Evolutionary conservation across 2,113 vertebrate genomes (phyloP).

Genomic region (Bombycilla garrulus): DNA sequence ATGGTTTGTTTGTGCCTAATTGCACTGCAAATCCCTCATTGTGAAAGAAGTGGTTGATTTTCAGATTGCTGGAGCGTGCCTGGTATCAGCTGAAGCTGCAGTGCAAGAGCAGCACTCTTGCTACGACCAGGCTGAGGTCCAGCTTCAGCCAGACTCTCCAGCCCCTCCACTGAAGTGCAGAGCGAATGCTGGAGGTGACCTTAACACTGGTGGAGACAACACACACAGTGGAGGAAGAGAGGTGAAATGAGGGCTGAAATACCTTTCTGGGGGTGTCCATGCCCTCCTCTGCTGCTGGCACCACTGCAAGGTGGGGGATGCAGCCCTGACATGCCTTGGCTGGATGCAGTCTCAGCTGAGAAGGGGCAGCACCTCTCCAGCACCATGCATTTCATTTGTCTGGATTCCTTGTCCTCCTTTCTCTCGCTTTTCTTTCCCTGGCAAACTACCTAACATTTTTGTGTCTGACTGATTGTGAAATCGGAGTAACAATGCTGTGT

Average conservation of each 20-base stretch:
- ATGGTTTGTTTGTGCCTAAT: not conserved
- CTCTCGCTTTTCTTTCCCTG: not conserved
- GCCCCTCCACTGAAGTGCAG: not conserved
- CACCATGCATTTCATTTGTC: not conserved
- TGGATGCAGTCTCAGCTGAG: not conserved
- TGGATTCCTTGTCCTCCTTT: not conserved
- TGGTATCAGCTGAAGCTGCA: not conserved
- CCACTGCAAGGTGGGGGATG: not conserved
- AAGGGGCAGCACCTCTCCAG: not conserved
- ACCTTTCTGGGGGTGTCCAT: not conserved
- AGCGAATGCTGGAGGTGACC: not conserved
- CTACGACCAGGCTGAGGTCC: not conserved
- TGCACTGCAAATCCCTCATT: not conserved
- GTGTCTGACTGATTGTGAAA: constrained; percentile 45
- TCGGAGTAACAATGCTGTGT: not conserved
- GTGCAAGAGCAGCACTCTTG: not conserved
- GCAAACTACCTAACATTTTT: constrained; percentile 34
- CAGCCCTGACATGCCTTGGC: not conserved
- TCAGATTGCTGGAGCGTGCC: not conserved
- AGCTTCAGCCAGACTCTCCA: not conserved
- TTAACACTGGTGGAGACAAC: not conserved
- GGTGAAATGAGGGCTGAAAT: not conserved
- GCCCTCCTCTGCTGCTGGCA: not conserved
- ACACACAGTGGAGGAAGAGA: not conserved
- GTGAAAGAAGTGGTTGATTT: constrained; percentile 5